Evolutionary conservation across 2,888 invertebrate genomes (phyloP).

Genomic region (Sycophila texana): DNA sequence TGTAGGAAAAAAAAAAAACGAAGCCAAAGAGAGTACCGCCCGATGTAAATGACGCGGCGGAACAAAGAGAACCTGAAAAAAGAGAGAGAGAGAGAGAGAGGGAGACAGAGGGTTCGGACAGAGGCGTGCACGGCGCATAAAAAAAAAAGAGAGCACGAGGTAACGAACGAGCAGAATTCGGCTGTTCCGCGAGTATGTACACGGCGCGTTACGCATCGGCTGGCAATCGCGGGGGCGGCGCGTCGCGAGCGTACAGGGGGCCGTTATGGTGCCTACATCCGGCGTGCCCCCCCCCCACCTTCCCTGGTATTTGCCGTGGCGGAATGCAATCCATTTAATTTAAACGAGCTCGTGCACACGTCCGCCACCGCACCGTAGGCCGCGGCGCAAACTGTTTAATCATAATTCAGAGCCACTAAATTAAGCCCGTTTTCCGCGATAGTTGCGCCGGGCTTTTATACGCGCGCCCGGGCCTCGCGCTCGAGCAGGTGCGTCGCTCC

Average conservation of each 20-base stretch:
- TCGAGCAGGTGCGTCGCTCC: neutral
- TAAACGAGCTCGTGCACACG: slow-evolving; percentile 60
- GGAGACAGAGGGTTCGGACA: neutral
- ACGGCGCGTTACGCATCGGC: slow-evolving; percentile 21
- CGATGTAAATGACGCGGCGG: neutral
- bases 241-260: slow-evolving; percentile 27
- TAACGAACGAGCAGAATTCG: neutral
- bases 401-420: slow-evolving; percentile 65
- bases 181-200: neutral
- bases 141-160: neutral
- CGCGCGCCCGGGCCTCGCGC: neutral
- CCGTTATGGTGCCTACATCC: slow-evolving; percentile 56
- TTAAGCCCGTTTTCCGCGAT: slow-evolving; percentile 63
- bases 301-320: slow-evolving; percentile 57
- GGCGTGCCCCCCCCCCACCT: slow-evolving; percentile 23
- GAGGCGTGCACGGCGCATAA: neutral
- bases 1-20: slow-evolving; percentile 9
- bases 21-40: neutral
- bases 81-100: too few relatives aligned
- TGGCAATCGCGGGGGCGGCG: slow-evolving; percentile 23
- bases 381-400: slow-evolving; percentile 64
- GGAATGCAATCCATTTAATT: slow-evolving; percentile 67
- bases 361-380: slow-evolving; percentile 48
- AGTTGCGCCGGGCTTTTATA: slow-evolving; percentile 31
- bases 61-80: neutral